phyloP scores from a whole-genome alignment of 2,888 invertebrate species.

The Harmothoe impar region DNA sequence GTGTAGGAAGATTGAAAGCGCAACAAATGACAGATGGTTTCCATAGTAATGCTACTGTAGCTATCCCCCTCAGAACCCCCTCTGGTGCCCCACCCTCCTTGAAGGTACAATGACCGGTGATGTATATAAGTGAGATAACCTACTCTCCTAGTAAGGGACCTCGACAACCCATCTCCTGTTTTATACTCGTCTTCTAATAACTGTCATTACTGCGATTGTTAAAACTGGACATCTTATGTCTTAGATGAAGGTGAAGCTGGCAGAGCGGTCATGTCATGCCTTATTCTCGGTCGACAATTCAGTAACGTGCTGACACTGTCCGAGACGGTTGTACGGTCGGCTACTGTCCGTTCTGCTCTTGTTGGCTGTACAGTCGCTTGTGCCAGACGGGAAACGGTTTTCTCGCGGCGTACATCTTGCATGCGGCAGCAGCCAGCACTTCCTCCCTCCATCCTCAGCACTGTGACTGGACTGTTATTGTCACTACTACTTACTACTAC shows the following conservation, averaged over 20 bases:
- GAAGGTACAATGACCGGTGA: slow-evolving; percentile 19
- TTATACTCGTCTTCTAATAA: background rate
- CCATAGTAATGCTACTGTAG: slow-evolving; percentile 16
- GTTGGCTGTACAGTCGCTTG: too few species aligned
- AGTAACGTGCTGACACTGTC: too few species aligned
- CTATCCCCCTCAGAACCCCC: background rate
- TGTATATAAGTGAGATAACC: background rate
- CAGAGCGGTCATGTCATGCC: slow-evolving; percentile 23
- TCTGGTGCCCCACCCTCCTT: background rate
- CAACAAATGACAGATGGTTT: slow-evolving; percentile 45
- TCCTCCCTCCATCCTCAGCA: background rate
- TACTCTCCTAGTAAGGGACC: background rate
- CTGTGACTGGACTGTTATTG: background rate
- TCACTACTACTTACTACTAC: background rate
- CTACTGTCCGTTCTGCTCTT: too few species aligned
- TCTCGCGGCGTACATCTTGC: background rate
- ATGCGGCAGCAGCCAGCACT: background rate
- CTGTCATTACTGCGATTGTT: background rate
- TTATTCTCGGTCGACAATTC: background rate
- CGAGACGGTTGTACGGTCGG: too few species aligned
- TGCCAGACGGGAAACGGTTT: too few species aligned
- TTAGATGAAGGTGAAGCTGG: background rate
- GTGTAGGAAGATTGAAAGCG: slow-evolving; percentile 36
- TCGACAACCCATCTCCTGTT: background rate
- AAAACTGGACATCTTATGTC: background rate